These are phyloP conservation scores for Chelonia mydas DNA, from an alignment of 2,797 vertebrate species.

Conservation along the genomic window DNA sequence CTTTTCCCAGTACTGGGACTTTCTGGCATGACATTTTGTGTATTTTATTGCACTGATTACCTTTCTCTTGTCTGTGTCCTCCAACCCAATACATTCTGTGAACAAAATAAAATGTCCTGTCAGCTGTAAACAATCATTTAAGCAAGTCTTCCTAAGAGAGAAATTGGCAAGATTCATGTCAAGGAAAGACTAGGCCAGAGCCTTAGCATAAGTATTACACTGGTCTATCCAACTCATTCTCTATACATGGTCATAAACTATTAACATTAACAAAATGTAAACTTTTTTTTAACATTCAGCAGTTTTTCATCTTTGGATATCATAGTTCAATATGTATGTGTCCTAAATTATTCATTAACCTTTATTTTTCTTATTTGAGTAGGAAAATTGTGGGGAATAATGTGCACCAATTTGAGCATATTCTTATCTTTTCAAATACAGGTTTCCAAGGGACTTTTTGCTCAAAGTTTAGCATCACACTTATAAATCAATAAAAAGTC, in stretches of 20 bases:
- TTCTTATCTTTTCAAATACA: neutral
- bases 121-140: neutral
- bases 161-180: neutral
- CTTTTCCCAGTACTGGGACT: neutral
- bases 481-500: neutral
- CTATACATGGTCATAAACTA: neutral
- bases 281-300: neutral
- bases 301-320: neutral
- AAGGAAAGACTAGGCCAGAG: neutral
- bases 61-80: no score
- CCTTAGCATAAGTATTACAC: neutral
- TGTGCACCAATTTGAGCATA: neutral
- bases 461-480: neutral
- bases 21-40: neutral
- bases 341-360: neutral
- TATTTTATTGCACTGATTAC: neutral
- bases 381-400: neutral
- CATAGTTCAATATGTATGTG: neutral
- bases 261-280: neutral
- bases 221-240: neutral
- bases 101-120: neutral
- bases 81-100: neutral
- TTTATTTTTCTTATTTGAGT: neutral
- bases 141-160: neutral
- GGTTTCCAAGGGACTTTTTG: neutral